Conservation (phyloP, 1,140 invertebrate genomes). For the Lethrus apterus region DNA sequence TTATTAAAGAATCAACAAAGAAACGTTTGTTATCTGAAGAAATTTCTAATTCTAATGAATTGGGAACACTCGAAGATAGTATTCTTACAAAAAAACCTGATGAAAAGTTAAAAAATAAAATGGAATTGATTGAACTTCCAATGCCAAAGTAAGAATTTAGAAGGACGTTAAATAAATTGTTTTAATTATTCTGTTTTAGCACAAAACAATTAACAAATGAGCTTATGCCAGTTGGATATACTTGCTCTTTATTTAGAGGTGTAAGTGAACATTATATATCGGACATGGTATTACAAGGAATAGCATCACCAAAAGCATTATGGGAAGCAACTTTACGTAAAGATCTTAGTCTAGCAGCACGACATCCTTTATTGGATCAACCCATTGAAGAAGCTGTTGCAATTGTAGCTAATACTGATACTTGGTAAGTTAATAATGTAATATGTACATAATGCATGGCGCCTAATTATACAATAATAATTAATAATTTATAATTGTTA, state of each 20-base stretch:
- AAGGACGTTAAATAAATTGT: not conserved
- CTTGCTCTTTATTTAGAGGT: constrained; percentile 49
- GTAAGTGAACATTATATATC: constrained; percentile 66
- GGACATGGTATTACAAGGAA: constrained; percentile 66
- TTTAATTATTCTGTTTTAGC: constrained; percentile 13
- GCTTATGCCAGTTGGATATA: constrained; percentile 38
- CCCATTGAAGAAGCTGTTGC: constrained; percentile 70
- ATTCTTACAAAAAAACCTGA: constrained; percentile 25
- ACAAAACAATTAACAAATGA: constrained; percentile 18
- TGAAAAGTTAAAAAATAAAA: constrained; percentile 32
- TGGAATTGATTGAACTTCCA: constrained; percentile 53
- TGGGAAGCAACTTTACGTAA: constrained; percentile 46
- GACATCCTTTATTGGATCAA: constrained; percentile 56
- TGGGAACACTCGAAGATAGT: constrained; percentile 13
- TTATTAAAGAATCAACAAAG: constrained; percentile 21
- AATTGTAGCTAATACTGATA: constrained; percentile 75
- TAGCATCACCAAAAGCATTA: constrained; percentile 40
- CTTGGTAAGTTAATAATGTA: constrained; percentile 55
- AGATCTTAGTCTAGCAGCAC: constrained; percentile 50
- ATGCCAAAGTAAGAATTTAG: constrained; percentile 46
- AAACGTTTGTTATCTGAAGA: constrained; percentile 1
- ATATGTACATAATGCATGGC: constrained; percentile 4
- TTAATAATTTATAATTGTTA: constrained; percentile 5
- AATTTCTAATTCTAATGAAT: constrained; percentile 11
- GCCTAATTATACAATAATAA: too few species aligned